Evolutionary conservation across 1,140 invertebrate genomes (phyloP).

Genomic region (Chelonus insularis): DNA sequence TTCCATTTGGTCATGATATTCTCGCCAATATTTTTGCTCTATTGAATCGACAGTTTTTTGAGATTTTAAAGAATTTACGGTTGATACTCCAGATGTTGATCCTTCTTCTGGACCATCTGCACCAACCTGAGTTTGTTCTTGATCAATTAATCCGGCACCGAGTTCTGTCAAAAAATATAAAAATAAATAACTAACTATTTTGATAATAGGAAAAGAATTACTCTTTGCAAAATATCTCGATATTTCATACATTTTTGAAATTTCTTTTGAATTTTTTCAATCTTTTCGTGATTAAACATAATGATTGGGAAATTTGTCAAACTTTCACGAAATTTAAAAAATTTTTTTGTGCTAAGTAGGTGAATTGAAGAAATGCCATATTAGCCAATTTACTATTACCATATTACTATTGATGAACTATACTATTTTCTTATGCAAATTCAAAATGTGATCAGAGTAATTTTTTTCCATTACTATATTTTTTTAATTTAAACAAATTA

Average conservation of each 20-base stretch:
- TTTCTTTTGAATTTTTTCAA: too few relatives aligned
- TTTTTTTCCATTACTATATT: too few relatives aligned
- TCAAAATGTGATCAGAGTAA: too few relatives aligned
- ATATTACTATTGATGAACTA: too few relatives aligned
- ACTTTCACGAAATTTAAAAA: too few relatives aligned
- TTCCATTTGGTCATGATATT: constrained; percentile 61
- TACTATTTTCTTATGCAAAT: too few relatives aligned
- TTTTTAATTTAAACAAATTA: too few relatives aligned
- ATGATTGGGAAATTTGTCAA: too few relatives aligned
- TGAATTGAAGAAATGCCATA: too few relatives aligned
- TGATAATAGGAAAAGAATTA: constrained; percentile 53
- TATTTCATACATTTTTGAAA: not conserved
- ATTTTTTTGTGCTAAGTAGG: too few relatives aligned
- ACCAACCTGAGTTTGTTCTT: constrained; percentile 60
- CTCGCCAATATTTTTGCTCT: constrained; percentile 58
- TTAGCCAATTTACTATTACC: too few relatives aligned
- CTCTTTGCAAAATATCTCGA: constrained; percentile 55
- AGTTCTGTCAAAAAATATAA: constrained; percentile 68
- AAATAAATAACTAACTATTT: constrained; percentile 49
- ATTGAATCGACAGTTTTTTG: constrained; percentile 59
- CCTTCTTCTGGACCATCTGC: constrained; percentile 63
- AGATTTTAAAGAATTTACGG: constrained; percentile 69
- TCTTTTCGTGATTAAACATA: too few relatives aligned
- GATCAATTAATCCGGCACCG: constrained; percentile 77
- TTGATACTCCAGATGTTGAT: constrained; percentile 69